Percentiles rank a stretch among this genome's conserved stretches.
Conservation (phyloP, 2,888 invertebrate species). For the Dexiosoma caninum region DNA sequence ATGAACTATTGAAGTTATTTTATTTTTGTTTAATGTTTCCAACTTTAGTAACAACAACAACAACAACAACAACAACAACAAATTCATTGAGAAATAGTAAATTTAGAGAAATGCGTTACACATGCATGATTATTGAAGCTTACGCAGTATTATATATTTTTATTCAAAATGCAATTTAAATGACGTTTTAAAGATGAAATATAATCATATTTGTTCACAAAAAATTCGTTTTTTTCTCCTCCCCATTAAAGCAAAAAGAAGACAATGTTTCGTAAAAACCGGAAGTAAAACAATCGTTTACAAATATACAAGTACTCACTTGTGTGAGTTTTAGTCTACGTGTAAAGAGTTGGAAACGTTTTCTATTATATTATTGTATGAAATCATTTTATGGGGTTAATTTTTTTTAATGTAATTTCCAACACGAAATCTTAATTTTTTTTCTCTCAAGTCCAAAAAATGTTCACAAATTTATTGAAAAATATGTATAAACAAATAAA, state of each 20-base stretch:
- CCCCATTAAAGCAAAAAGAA: neutral
- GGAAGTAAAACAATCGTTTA: conserved; percentile 57
- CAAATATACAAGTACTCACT: conserved; percentile 1
- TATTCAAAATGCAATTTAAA: conserved; percentile 7
- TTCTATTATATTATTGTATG: conserved; percentile 6
- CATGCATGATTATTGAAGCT: neutral
- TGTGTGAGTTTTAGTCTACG: conserved; percentile 6
- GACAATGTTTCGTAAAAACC: conserved; percentile 19
- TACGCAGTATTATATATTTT: neutral
- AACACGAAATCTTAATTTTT: neutral
- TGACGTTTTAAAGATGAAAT: conserved; percentile 8
- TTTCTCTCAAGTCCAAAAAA: neutral
- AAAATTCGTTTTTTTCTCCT: neutral
- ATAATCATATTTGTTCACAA: neutral
- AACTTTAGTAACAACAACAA: no score
- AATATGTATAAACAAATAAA: neutral
- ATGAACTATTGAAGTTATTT: no score
- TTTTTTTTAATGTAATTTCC: conserved; percentile 13
- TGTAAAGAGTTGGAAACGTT: conserved; percentile 11
- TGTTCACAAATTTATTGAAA: conserved; percentile 10
- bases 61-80: neutral
- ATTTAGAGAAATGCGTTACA: neutral
- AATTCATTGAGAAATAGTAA: neutral
- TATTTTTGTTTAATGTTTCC: no score
- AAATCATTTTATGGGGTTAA: neutral